These are phyloP conservation scores for Craseonycteris thonglongyai DNA, from an alignment of 2,113 vertebrate genomes.

Conservation along the genomic window DNA sequence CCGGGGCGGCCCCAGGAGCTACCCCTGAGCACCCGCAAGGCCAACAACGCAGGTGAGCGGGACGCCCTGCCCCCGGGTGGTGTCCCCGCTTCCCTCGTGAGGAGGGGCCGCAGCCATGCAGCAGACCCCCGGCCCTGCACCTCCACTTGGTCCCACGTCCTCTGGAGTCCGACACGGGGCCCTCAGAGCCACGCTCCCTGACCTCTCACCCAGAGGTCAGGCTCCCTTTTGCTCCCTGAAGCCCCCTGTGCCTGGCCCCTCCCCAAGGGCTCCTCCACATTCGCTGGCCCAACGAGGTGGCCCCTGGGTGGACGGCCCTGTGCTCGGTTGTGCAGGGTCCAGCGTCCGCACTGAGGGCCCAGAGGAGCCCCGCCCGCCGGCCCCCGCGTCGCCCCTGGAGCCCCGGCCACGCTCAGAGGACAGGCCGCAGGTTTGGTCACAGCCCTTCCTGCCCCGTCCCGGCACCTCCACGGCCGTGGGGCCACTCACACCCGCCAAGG, in stretches of 20 bases:
- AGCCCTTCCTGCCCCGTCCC: not conserved
- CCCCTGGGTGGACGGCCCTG: rapidly evolving
- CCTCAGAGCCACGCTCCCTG: not conserved
- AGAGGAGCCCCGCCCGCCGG: not conserved
- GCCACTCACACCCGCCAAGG: not conserved
- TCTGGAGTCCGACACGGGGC: not conserved
- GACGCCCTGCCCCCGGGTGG: not conserved
- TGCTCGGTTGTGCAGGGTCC: constrained; percentile 73
- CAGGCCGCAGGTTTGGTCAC: constrained; percentile 70
- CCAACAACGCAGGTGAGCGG: constrained; percentile 84
- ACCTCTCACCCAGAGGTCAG: not conserved
- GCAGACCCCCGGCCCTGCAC: not conserved
- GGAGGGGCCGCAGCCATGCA: rapidly evolving
- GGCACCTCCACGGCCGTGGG: rapidly evolving
- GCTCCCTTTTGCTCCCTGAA: not conserved
- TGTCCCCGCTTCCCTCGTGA: not conserved
- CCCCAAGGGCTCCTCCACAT: not conserved
- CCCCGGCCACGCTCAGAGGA: constrained; percentile 41
- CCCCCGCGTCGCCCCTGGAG: rapidly evolving
- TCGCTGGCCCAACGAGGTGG: not conserved
- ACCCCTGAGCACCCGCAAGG: constrained; percentile 70
- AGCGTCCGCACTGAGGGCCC: constrained; percentile 62
- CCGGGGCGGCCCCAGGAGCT: constrained; percentile 57
- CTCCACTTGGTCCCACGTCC: not conserved
- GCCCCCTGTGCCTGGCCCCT: rapidly evolving